Conservation (phyloP, 2,113 vertebrate species). For the Saccopteryx bilineata region DNA sequence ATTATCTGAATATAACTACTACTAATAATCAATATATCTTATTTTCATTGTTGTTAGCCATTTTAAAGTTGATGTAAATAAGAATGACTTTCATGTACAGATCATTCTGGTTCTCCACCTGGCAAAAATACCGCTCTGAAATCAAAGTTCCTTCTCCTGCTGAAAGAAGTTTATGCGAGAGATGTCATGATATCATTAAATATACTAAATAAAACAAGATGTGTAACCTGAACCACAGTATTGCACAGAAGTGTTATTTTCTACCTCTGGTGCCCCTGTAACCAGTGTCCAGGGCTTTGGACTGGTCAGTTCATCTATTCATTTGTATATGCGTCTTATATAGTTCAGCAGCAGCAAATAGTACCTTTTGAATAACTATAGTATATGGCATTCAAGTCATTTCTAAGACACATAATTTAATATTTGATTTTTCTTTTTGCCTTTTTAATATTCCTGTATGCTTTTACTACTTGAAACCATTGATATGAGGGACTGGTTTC, state of each 20-base stretch:
- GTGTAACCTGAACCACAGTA: not conserved
- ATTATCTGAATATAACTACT: not conserved
- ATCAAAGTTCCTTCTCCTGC: not conserved
- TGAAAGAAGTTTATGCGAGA: not conserved
- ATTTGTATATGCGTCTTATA: not conserved
- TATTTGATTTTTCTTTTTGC: not conserved
- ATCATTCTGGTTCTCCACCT: not conserved
- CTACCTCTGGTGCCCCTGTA: not conserved
- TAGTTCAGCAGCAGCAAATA: not conserved
- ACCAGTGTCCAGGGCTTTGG: not conserved
- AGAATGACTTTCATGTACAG: not conserved
- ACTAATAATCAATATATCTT: not conserved
- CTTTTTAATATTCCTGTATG: not conserved
- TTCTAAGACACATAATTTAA: not conserved
- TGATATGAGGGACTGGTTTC: not conserved
- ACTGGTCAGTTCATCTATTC: not conserved
- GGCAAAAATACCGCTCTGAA: not conserved
- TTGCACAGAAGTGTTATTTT: not conserved
- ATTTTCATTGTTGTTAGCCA: not conserved
- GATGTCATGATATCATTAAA: not conserved
- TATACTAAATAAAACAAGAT: not conserved
- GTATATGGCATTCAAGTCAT: not conserved
- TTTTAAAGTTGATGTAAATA: not conserved
- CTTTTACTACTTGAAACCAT: not conserved
- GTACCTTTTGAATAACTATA: not conserved